Evolutionary conservation across 2,797 vertebrate genomes (phyloP), one percentile per base, ranked within the genome.

Genomic region (Neosalanx taihuensis): DNA sequence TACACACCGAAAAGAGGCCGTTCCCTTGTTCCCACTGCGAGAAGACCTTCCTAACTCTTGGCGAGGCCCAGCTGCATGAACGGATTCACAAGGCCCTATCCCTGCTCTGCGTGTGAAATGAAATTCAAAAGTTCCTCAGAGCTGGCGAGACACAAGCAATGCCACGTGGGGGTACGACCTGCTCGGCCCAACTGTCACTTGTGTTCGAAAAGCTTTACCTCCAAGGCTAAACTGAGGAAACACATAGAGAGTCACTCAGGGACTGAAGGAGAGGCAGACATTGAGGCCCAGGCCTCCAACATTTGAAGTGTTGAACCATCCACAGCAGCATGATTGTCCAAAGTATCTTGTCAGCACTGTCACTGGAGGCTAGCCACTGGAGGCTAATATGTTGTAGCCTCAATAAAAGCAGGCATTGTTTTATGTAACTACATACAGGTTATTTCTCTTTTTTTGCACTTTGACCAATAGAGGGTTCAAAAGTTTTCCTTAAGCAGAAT

Each of bases 1-100:
- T 94, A 2, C 95, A 97, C 90, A 95, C 93, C 0, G 94, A 94
- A 0, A 95, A 96, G 84, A 82, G 93, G 58, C 95, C 94, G 0
- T 96, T 94, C 76, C 85, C 92, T 18, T 97, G 95, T 51, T 82
- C 87, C 0, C 91, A 94, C 82, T 96, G 95, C 49, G 91, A 91
- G 33, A 96, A 95, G 80, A 88, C 92, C 0, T 96, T 97, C 82
- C 92, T 95, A 1, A 94, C 94, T 1, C 91, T 91, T n/a, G 86
- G 89, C 0, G 95, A 95, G 72, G 92, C 94, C 5, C 90, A 93
- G 71, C 91, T 94, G 73, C 95, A 95, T 72, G 89, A 89, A 77
- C 91, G 93, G 0, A 88, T 93, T 29, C 94, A 95, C 85, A 90
- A 94, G 0, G 91, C 87, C 93, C 4, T 93, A 92, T 35, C 33